These are phyloP conservation scores for Pseudopodoces humilis DNA, from an alignment of 2,113 vertebrate genomes.

Conservation along the genomic window DNA sequence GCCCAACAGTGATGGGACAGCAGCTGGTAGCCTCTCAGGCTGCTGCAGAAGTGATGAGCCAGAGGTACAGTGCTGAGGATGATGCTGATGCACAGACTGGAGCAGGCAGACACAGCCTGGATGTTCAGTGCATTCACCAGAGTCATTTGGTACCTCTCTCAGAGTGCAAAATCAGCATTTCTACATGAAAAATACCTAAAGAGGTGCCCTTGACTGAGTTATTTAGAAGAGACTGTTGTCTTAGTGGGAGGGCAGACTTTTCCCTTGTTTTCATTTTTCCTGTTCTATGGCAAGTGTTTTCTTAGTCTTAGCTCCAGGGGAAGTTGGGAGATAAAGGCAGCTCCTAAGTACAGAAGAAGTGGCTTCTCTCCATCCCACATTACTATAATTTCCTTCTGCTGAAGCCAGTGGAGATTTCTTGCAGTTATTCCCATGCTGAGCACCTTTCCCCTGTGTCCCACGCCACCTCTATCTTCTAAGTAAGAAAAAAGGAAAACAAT, in stretches of 20 bases:
- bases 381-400: neutral
- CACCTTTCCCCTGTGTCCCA: neutral
- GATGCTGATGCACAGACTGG: rapidly evolving
- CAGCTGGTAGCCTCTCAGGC: neutral
- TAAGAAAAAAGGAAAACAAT: neutral
- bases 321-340: neutral
- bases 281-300: neutral
- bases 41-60: neutral
- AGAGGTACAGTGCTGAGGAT: neutral
- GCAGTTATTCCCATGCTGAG: neutral
- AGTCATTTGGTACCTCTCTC: rapidly evolving
- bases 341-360: neutral
- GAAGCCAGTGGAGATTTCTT: neutral
- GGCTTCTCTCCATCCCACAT: neutral
- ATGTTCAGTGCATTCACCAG: rapidly evolving
- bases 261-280: neutral
- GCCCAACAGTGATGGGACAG: neutral
- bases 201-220: neutral
- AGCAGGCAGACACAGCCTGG: no score
- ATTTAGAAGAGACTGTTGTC: neutral
- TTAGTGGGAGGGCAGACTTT: neutral
- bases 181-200: rapidly evolving
- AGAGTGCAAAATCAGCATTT: neutral
- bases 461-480: neutral
- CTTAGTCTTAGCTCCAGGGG: neutral